Base-by-base conservation (phyloP, 2,888 invertebrate genomes). In the Drosophila dives region DNA sequence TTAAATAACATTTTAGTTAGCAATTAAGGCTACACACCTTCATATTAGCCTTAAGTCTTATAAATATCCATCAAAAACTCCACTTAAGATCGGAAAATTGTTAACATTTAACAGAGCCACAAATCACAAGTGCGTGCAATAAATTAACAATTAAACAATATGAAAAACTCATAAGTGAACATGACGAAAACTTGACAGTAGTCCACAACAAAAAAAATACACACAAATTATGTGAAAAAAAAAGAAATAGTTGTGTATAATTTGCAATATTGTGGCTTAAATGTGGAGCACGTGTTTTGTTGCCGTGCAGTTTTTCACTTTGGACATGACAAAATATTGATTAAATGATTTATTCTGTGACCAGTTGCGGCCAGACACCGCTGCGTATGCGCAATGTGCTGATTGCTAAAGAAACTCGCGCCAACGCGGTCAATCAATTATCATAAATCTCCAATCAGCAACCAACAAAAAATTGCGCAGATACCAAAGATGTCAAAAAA, bases 91-190 rank as follows among this genome's bases (percentile, higher is more conserved):
- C 56, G 48, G 50, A 33, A 63, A 36, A 54, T 11, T 26, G 17
- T 34, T 11, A 38, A 8, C 17, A 26, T 70, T 75, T 66, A 65
- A 65, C 60, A 55, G 74, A 64, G 53, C 64, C 72, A 73, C 75
- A 72, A 81, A 60, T 72, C 67, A 77, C 63, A 66, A 60, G n/a
- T 67, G 55, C 58, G 32, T 75, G 73, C 54, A 72, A 86, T 84
- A 86, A 86, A 86, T 86, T 86, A 84, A 56, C 84, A 86, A 86
- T 89, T 77, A 89, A 81, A 84, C 71, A 86, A 84, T 89, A 85
- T 84, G 86, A 89, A 77, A 77, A 68, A 61, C 67, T 69, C 64
- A 72, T 58, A 51, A 72, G 74, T 55, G 58, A 68, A 75, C 73
- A 71, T 69, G 75, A 62, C 60, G 65, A 74, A 67, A 42, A 69